Percentiles rank a stretch among this genome's conserved stretches.
phyloP scores from a whole-genome alignment of 1,140 invertebrate species.

The Battus philenor region DNA sequence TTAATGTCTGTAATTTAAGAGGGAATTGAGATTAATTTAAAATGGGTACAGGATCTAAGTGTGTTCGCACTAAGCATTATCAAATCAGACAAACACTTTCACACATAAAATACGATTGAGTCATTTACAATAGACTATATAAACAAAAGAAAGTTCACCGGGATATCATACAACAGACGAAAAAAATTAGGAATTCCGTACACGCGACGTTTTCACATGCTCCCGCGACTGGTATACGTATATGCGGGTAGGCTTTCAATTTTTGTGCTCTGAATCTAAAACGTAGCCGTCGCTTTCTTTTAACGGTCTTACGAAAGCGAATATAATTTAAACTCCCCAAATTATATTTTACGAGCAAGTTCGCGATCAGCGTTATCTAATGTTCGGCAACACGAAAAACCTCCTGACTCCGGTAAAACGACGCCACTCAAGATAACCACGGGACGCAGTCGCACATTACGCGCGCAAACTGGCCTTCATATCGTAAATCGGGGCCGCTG shows the following conservation, averaged over 20 bases:
- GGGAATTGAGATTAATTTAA: too few relatives aligned
- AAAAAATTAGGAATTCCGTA: conserved; percentile 14
- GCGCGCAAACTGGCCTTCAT: background rate
- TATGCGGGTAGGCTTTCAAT: conserved; percentile 23
- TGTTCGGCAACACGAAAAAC: background rate
- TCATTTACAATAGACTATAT: conserved; percentile 3
- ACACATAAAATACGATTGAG: background rate
- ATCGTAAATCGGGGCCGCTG: conserved; percentile 4
- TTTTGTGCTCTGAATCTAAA: conserved; percentile 34
- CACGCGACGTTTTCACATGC: conserved; percentile 32
- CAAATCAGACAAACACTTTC: background rate
- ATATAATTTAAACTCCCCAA: conserved; percentile 10
- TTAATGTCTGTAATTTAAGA: too few relatives aligned
- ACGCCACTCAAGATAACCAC: conserved; percentile 5
- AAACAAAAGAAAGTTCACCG: conserved; percentile 11
- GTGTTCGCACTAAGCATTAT: background rate
- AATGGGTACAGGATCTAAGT: too few relatives aligned
- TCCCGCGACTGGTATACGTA: conserved; percentile 6
- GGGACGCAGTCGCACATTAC: too few relatives aligned
- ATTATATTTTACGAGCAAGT: background rate
- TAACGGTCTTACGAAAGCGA: conserved; percentile 30
- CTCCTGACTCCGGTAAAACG: background rate
- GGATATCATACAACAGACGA: conserved; percentile 4
- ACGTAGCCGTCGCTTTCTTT: conserved; percentile 13
- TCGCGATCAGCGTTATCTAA: background rate